A percentile compares a stretch with the other conserved stretches of the same genome.
phyloP scores from a whole-genome alignment of 2,888 invertebrate genomes.

The Tenthredo mesomela region DNA sequence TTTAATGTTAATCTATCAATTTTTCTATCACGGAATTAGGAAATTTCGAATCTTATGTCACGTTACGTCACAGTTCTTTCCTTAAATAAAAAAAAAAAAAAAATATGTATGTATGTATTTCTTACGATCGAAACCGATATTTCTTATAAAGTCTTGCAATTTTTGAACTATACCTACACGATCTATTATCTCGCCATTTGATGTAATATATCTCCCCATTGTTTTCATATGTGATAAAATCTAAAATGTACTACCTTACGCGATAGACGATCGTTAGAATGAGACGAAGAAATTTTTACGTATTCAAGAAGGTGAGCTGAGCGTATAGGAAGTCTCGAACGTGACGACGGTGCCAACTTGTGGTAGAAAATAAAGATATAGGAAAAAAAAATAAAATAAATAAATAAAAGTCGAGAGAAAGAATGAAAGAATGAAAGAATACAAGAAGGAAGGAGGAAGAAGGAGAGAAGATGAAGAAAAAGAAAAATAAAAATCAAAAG shows the following conservation, averaged over 20 bases:
- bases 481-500: not conserved
- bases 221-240: not conserved
- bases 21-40: not conserved
- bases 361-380: conserved; percentile 34
- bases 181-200: not conserved
- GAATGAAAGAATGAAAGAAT: not conserved
- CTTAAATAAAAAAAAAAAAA: not conserved
- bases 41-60: not conserved
- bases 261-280: not conserved
- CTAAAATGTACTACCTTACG: no score
- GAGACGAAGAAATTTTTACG: conserved; percentile 58
- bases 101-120: not conserved
- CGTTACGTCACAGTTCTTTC: not conserved
- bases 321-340: conserved; percentile 74
- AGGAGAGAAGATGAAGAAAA: not conserved
- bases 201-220: conserved; percentile 10
- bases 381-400: no score
- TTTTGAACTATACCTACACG: not conserved
- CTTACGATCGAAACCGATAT: not conserved
- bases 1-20: not conserved
- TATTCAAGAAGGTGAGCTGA: conserved; percentile 66
- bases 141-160: not conserved
- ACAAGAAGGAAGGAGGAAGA: not conserved
- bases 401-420: not conserved
- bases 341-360: conserved; percentile 73